Base-by-base conservation (phyloP, 1,140 invertebrate genomes). In the Latrodectus geometricus region DNA sequence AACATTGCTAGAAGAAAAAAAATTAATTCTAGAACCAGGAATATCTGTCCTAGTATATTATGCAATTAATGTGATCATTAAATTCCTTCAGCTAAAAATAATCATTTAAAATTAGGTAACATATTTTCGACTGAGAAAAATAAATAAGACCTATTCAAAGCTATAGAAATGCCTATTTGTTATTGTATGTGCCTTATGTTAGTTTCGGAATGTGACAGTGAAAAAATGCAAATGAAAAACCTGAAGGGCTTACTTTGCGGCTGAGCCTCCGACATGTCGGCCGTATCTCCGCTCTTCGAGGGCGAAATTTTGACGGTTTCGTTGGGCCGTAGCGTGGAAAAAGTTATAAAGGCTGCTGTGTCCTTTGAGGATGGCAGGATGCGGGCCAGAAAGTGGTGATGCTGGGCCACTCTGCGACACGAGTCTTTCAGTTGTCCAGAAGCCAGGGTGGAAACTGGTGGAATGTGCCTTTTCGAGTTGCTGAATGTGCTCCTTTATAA, bases 261-360 rank as follows among this genome's bases (percentile, higher is more conserved):
- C 90, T 92, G 89, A 12, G 88, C 54, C 91, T 92, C 90, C 91
- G 92, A 88, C 92, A 91, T 89, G 90, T 91, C 93, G 87, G 78
- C 86, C 49, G 70, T 78, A 11, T 93, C 92, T 75, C 92, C 90
- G 78, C 88, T 88, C 89, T 93, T 93, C 86, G 93, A 92, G 65
- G 93, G 92, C 87, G 93, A 93, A 89, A 94, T 93, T 91, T 93
- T 93, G 90, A 93, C 90, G 87, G 91, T 91, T 76, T 87, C 78
- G 86, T 87, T 87, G 78, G 86, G 78, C 86, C 85, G 23, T 66
- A 87, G 76, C 9, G 85, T 80, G 20, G 85, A 87, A 54, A 87
- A 87, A 35, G 85, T 80, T 21, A 87, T 87, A 54, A 66, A 87
- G 9, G 74, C 83, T 17, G 72, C 56, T 14, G 83, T 70, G 35